These are phyloP conservation scores for Dascillus cervinus DNA, from an alignment of 2,888 invertebrate genomes.

Conservation along the genomic window DNA sequence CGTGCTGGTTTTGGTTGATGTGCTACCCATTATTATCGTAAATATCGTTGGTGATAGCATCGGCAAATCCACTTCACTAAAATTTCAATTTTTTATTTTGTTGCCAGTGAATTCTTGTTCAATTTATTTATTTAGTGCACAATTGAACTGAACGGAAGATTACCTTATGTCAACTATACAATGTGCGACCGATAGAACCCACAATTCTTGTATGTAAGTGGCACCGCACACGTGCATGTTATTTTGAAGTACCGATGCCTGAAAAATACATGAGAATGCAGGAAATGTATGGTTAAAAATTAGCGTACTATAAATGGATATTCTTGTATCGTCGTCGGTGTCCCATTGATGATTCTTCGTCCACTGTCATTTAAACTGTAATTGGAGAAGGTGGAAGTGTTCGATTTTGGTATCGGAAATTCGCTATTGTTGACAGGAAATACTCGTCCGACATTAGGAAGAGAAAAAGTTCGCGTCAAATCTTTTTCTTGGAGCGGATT, in stretches of 20 bases:
- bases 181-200: constrained; percentile 4
- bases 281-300: not conserved
- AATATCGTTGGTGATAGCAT: constrained; percentile 1
- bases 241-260: constrained; percentile 1
- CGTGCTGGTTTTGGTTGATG: not conserved
- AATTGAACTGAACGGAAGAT: too few relatives aligned
- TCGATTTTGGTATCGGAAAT: too few relatives aligned
- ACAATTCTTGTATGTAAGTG: not conserved
- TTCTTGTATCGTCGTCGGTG: not conserved
- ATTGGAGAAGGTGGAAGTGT: too few relatives aligned
- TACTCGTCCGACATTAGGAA: too few relatives aligned
- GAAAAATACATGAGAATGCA: not conserved
- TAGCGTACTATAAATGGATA: constrained; percentile 2
- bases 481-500: too few relatives aligned
- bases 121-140: too few relatives aligned
- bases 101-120: too few relatives aligned
- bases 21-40: constrained; percentile 3
- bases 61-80: constrained; percentile 1
- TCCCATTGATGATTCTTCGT: constrained; percentile 1
- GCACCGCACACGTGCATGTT: constrained; percentile 1
- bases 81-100: too few relatives aligned
- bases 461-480: too few relatives aligned
- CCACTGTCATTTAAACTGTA: not conserved
- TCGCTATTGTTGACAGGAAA: too few relatives aligned
- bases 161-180: constrained; percentile 1